These are phyloP conservation scores for Plagodis pulveraria DNA, from an alignment of 2,888 invertebrate species.

Conservation along the genomic window DNA sequence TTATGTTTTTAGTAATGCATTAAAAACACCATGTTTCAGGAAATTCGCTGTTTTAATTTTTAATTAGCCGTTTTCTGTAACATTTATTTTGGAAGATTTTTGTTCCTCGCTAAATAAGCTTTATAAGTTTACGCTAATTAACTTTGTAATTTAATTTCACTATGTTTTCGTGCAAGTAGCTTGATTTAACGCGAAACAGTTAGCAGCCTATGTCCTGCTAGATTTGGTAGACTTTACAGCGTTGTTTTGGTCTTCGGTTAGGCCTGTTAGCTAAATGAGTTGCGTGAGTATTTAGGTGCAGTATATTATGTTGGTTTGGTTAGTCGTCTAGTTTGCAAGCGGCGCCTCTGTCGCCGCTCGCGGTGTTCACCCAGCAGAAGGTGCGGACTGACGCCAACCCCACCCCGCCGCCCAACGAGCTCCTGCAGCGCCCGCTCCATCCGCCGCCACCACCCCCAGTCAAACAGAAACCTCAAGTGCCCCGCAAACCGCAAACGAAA, in stretches of 20 bases:
- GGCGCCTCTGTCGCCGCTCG: slow-evolving; percentile 70
- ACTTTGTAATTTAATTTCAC: slow-evolving; percentile 42
- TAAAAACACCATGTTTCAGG: slow-evolving; percentile 75
- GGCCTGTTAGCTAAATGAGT: slow-evolving; percentile 50
- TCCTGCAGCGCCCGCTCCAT: slow-evolving; percentile 50
- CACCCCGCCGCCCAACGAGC: slow-evolving; percentile 50
- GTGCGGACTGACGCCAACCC: slow-evolving; percentile 44
- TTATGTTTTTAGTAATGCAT: slow-evolving; percentile 78
- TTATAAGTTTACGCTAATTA: slow-evolving; percentile 48
- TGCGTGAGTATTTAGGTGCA: slow-evolving; percentile 54
- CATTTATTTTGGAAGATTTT: slow-evolving; percentile 84
- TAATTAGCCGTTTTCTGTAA: slow-evolving; percentile 60
- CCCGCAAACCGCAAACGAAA: slow-evolving; percentile 77
- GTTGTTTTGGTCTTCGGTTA: slow-evolving; percentile 57
- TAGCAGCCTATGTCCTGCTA: slow-evolving; percentile 32
- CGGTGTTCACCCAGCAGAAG: slow-evolving; percentile 69
- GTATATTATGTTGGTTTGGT: slow-evolving; percentile 80
- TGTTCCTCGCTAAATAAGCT: slow-evolving; percentile 54
- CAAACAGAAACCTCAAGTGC: slow-evolving; percentile 78
- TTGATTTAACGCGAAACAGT: slow-evolving; percentile 46
- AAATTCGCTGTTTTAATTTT: slow-evolving; percentile 58
- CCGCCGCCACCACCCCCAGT: slow-evolving; percentile 63
- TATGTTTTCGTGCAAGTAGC: slow-evolving; percentile 78
- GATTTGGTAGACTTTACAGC: slow-evolving; percentile 40
- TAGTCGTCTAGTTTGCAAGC: slow-evolving; percentile 75